Evolutionary conservation across 2,113 vertebrate species (phyloP).

Genomic region (Lepus americanus): DNA sequence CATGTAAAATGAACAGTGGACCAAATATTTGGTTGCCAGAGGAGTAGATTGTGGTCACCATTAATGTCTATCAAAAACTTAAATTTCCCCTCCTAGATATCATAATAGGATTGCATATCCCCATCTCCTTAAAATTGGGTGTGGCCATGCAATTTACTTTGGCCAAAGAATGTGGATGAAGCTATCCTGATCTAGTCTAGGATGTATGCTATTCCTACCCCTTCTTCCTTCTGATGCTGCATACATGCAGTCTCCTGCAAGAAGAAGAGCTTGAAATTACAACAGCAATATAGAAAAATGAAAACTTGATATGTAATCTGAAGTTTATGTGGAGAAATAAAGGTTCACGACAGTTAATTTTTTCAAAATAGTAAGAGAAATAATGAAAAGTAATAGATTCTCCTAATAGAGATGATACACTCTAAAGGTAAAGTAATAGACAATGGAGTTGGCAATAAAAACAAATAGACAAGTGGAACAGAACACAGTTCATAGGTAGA

Average conservation of each 20-base stretch:
- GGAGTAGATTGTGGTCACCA: not conserved
- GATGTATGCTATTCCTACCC: not conserved
- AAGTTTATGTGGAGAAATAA: not conserved
- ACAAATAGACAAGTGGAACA: not conserved
- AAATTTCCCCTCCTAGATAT: not conserved
- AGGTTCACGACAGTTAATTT: not conserved
- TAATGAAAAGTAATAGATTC: not conserved
- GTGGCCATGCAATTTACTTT: not conserved
- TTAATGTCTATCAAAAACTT: not conserved
- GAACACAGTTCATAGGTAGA: not conserved
- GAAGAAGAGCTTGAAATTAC: not conserved
- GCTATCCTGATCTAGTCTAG: not conserved
- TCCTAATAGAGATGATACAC: not conserved
- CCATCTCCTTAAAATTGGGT: not conserved
- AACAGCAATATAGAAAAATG: not conserved
- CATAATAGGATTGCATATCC: not conserved
- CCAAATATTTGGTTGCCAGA: not conserved
- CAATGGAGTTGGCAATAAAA: not conserved
- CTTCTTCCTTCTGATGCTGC: too few relatives aligned
- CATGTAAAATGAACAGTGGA: not conserved
- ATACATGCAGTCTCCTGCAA: not conserved
- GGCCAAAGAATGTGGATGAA: not conserved
- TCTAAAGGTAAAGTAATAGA: not conserved
- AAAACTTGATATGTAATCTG: not conserved
- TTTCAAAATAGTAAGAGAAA: not conserved